Conservation (phyloP, 1,140 invertebrate species). For the Sminthurides bifidus region DNA sequence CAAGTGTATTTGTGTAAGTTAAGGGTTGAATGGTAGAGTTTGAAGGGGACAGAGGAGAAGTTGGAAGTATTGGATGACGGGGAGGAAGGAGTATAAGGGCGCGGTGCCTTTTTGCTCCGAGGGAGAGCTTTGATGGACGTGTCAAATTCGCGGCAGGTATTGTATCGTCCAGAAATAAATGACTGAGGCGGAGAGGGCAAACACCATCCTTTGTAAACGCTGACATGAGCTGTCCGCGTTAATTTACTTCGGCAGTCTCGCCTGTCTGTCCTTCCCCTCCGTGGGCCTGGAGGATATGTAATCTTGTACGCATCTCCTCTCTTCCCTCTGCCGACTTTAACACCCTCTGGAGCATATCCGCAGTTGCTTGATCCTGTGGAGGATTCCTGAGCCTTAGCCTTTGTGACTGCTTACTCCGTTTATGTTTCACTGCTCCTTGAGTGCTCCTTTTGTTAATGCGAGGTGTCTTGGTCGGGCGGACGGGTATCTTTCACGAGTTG, state of each 20-base stretch:
- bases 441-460: too few species aligned
- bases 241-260: constrained; percentile 17
- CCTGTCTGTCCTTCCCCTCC: neutral
- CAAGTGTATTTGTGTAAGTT: neutral
- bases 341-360: too few species aligned
- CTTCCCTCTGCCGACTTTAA: too few species aligned
- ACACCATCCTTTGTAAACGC: constrained; percentile 20
- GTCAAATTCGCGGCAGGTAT: constrained; percentile 24
- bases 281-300: neutral
- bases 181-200: constrained; percentile 17
- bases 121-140: constrained; percentile 22
- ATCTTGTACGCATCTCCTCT: too few species aligned
- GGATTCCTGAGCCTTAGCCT: too few species aligned
- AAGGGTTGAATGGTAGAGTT: neutral
- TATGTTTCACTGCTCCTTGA: too few species aligned
- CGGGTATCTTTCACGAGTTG: too few species aligned
- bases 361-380: too few species aligned
- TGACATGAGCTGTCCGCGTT: constrained; percentile 25
- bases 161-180: constrained; percentile 19
- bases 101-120: constrained; percentile 14
- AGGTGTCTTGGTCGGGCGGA: too few species aligned
- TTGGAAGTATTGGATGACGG: neutral
- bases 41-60: neutral
- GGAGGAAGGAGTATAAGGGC: constrained; percentile 6
- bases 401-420: too few species aligned